Conservation (phyloP, 2,113 vertebrate species). For the Equus quagga region DNA sequence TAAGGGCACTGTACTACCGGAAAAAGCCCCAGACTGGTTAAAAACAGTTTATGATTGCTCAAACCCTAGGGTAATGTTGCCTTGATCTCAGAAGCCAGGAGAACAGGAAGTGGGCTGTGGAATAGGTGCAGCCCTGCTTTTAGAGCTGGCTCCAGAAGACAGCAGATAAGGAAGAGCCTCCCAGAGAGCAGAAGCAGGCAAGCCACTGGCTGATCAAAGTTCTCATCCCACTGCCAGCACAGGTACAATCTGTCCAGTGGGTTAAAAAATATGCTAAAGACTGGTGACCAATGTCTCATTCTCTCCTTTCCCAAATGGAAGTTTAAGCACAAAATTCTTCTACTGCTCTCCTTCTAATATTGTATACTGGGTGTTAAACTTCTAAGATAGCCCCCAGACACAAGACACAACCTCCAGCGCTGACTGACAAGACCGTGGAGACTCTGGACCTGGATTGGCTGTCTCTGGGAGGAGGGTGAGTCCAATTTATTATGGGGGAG, state of each 20-base stretch:
- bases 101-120: background rate
- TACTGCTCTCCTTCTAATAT: background rate
- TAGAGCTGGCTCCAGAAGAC: background rate
- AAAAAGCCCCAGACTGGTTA: background rate
- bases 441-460: background rate
- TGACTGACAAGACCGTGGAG: background rate
- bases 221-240: background rate
- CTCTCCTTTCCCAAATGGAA: background rate
- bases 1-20: background rate
- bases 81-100: background rate
- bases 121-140: background rate
- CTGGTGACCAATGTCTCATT: background rate
- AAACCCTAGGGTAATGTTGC: background rate
- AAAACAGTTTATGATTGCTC: background rate
- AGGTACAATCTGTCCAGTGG: background rate
- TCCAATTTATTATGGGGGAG: background rate
- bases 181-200: background rate
- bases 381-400: background rate
- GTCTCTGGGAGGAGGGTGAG: background rate
- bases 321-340: background rate
- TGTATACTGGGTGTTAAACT: background rate
- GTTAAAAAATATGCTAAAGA: background rate
- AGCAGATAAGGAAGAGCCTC: too few species aligned
- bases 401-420: background rate
- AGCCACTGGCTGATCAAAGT: background rate